Evolutionary conservation across 2,113 vertebrate species (phyloP).

Genomic region (Sardina pilchardus): DNA sequence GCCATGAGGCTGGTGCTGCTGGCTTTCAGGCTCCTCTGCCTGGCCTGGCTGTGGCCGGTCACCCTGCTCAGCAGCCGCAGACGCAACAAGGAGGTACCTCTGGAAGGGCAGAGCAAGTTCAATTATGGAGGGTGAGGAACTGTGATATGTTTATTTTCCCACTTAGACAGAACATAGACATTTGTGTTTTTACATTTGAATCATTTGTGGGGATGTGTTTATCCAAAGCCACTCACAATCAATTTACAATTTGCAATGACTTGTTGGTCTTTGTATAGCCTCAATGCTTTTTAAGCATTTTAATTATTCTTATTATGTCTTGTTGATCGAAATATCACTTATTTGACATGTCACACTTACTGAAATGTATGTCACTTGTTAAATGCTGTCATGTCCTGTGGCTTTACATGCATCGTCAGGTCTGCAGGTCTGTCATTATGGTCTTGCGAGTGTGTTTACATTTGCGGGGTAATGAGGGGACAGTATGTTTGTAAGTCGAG

Average conservation of each 20-base stretch:
- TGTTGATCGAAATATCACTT: not conserved
- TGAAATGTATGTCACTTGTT: not conserved
- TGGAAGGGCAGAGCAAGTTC: conserved; percentile 46
- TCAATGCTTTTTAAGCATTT: not conserved
- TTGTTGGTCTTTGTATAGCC: not conserved
- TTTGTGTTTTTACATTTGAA: not conserved
- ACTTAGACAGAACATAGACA: too few species aligned
- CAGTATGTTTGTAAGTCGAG: not conserved
- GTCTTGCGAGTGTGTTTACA: conserved; percentile 2
- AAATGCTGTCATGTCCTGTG: not conserved
- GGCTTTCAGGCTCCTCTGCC: conserved; percentile 42
- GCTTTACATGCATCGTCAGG: not conserved
- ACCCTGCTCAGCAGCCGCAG: conserved; percentile 39
- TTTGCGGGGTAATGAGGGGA: not conserved
- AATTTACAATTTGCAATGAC: not conserved
- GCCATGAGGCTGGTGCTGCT: conserved; percentile 45
- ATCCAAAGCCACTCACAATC: not conserved
- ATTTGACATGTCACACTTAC: not conserved
- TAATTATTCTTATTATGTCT: not conserved
- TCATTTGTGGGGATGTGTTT: not conserved
- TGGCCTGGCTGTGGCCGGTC: conserved; percentile 48
- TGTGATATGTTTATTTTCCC: too few species aligned
- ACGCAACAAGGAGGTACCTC: conserved; percentile 51
- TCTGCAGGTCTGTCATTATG: not conserved
- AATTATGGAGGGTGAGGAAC: conserved; percentile 43